Base-by-base conservation (phyloP, 2,888 invertebrate genomes). In the Sinohyriopsis cumingii region DNA sequence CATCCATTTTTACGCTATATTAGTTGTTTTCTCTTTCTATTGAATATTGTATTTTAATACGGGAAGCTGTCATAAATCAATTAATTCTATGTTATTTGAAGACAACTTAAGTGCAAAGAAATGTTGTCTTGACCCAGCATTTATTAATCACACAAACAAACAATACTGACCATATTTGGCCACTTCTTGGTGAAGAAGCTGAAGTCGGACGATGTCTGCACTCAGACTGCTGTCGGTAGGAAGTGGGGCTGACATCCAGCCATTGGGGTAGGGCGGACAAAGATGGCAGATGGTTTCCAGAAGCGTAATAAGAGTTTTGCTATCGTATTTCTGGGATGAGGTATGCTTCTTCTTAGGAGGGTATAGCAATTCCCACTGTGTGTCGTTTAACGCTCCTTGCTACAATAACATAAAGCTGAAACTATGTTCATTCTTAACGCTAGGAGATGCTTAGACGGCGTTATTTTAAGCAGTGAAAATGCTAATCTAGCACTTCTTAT, bases 221-320 rank as follows among this genome's bases (percentile, higher is more conserved):
- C 86, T 83, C 3, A 86, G 74, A 55, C 87, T 84, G 53, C 73
- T 76, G 70, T 89, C 89, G 4, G 71, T 75, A 9, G 77, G 72
- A 12, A 82, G 75, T 0, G 89, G 88, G 7, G 77, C 65, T 25
- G 77, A 74, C 53, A 76, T 64, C 89, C 89, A 89, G 22, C 88
- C 88, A 70, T 84, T 79, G 3, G 89, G 89, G 68, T 88, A 87
- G 25, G 89, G 88, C 7, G 87, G 82, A 64, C 82, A 81, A 20
- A 88, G 77, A 71, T 86, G 86, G 67, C 88, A 87, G 28, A 87
- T 77, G 15, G 82, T 82, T 72, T 86, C 84, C 59, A 88, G 81
- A 19, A 89, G 79, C 12, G 82, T 75, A 18, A 80, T 72, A 62
- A 87, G 75, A 3, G 86, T 71, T 6, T 76, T 76, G 57, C 82